Evolutionary conservation across 2,113 vertebrate species (phyloP).

Genomic region (Limanda limanda): DNA sequence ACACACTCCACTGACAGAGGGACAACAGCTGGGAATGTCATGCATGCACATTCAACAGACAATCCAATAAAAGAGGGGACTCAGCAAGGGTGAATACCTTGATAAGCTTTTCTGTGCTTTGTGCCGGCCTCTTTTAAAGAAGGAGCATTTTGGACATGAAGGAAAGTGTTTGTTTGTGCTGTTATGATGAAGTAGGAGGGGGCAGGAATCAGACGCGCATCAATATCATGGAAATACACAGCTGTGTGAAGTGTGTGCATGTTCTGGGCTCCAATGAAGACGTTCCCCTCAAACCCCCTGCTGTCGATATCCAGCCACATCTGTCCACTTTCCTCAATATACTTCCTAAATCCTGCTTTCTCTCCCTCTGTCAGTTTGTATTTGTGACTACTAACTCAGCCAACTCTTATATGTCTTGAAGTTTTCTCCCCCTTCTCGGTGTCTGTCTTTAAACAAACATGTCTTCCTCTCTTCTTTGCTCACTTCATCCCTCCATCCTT

Average conservation of each 20-base stretch:
- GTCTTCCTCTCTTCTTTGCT: slow-evolving; percentile 26
- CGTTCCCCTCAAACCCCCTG: slow-evolving; percentile 31
- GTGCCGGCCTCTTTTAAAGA: slow-evolving; percentile 26
- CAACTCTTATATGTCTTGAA: slow-evolving; percentile 32
- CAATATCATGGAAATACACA: slow-evolving; percentile 15
- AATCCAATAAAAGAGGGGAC: slow-evolving; percentile 61
- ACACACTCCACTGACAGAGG: not conserved
- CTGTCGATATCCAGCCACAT: slow-evolving; percentile 60
- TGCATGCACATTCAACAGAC: slow-evolving; percentile 48
- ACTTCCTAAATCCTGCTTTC: slow-evolving; percentile 31
- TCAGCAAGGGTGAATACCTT: slow-evolving; percentile 52
- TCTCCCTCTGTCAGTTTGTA: slow-evolving; percentile 9
- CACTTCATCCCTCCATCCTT: slow-evolving; percentile 34
- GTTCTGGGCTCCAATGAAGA: slow-evolving; percentile 51
- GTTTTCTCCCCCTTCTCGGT: not conserved
- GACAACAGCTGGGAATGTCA: slow-evolving; percentile 73
- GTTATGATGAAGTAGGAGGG: not conserved
- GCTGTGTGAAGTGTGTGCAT: slow-evolving; percentile 23
- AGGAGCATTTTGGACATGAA: slow-evolving; percentile 6
- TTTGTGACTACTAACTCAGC: slow-evolving; percentile 19
- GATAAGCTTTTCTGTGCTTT: slow-evolving; percentile 43
- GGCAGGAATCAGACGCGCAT: no score
- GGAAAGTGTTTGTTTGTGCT: slow-evolving; percentile 12
- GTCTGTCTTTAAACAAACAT: slow-evolving; percentile 34
- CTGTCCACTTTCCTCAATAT: slow-evolving; percentile 50